Base-by-base conservation (phyloP, 2,113 vertebrate species). In the Sinocyclocheilus grahami region DNA sequence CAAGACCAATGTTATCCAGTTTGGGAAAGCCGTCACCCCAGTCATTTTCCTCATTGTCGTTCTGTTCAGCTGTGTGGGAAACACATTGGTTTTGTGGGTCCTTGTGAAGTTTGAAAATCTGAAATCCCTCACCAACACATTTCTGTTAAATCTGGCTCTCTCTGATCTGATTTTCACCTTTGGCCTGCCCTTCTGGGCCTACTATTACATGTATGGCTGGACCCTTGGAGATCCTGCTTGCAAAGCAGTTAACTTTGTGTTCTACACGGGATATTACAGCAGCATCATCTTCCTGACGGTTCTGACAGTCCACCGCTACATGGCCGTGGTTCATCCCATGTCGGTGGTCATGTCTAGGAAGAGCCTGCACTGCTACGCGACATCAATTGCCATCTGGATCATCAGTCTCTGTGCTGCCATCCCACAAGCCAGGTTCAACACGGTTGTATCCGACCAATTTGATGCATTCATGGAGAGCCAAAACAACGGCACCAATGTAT, bases 61-160 rank as follows among this genome's bases (percentile, higher is more conserved):
- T 24, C 3, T 96, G 30, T 85, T 99, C 86, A 97, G 97, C 86
- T 90, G 97, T 60, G 55, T 96, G n/a, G 97, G 97, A 69, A 99
- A 99, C 90, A 87, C 87, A n/a, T 89, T 98, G 53, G 96, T 98
- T 67, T 53, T 99, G n/a, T 94, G 95, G 89, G 95, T 98, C 77
- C 90, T 99, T 51, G 72, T 95, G 69, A 97, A 93, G 87, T 97
- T 95, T 2, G 97, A 99, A 92, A 97, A 94, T 84, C 90, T 97
- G 2, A 94, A 89, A 78, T 96, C 96, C 37, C 91, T 98, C 90
- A 97, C 95, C 75, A 99, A 98, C 1, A 4, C 95, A 16, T 96
- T 97, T 86, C 96, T 98, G 90, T 88, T 98, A 86, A 98, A 99
- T 88, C 93, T 99, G 90, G 96, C 96, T 69, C 33, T 97, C 79